Evolutionary conservation across 2,113 vertebrate species (phyloP), one percentile per base, ranked within the genome.

Genomic region (Genyomyrus donnyi): DNA sequence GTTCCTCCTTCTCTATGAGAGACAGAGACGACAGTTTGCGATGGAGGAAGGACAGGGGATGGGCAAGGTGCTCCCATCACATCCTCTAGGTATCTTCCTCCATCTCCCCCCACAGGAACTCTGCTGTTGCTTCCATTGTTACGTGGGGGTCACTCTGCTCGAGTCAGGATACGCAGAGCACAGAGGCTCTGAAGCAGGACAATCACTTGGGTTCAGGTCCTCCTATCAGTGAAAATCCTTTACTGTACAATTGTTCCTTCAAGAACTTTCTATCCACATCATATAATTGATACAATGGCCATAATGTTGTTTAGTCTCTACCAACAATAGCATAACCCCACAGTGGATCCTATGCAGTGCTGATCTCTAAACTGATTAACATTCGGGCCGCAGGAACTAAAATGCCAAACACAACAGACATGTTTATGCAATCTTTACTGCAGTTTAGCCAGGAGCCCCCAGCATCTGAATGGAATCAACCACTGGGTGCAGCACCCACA

Each of bases 21-120:
- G 91, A 90, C 66, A 85, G 90, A 89, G 91, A 92, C 91, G 93
- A 89, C 90, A 80, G 62, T n/a, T 70, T 42, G 52, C 39, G 35
- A n/a, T 52, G 48, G 85, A 88, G 31, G 7, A 52, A 45, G n/a
- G 35, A 21, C 13, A 39, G 87, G 10, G 31, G 85, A 88, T 92
- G 92, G 90, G 90, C n/a, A 85, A 90, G 89, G n/a, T 91, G 92
- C 91, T 92, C 87, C 89, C 50, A 84, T 58, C 35, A 58, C 45
- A 39, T 19, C 21, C 80, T 39, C 31, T 46, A 91, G 1, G 19
- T 46, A 83, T 80, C 90, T 87, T 91, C 90, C 92, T 93, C 62
- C 91, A 92, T 93, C 92, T 93, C 92, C 62, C 58, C 21, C 49
- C 48, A 4, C 66, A 35, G 66, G 31, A 86, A 50, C 21, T 35